Conservation (phyloP, 1,140 invertebrate species). For the Laupala kohalensis region DNA sequence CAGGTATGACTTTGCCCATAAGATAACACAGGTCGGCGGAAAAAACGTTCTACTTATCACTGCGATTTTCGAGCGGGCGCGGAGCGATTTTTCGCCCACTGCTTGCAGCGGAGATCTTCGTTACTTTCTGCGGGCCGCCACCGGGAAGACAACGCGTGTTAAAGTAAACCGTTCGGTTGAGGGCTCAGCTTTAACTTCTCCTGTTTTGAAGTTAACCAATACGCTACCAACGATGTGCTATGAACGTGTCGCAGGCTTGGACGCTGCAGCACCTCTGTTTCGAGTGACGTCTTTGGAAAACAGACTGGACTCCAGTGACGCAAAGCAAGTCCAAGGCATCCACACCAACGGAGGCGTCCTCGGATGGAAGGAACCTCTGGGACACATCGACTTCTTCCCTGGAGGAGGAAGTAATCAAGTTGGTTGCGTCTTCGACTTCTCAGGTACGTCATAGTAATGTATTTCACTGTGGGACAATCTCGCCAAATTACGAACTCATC, state of each 20-base stretch:
- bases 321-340: slow-evolving; percentile 41
- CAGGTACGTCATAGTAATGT: not conserved
- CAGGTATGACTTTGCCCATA: too few species aligned
- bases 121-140: too few species aligned
- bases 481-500: too few species aligned
- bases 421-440: slow-evolving; percentile 31
- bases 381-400: slow-evolving; percentile 38
- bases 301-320: slow-evolving; percentile 45
- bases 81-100: too few species aligned
- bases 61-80: too few species aligned
- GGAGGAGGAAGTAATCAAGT: slow-evolving; percentile 37
- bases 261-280: slow-evolving; percentile 39
- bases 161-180: not conserved
- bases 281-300: slow-evolving; percentile 28
- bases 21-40: too few species aligned
- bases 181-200: not conserved
- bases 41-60: too few species aligned
- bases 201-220: not conserved
- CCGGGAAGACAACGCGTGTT: not conserved
- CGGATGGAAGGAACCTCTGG: slow-evolving; percentile 28
- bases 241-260: slow-evolving; percentile 33
- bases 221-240: not conserved
- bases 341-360: slow-evolving; percentile 38
- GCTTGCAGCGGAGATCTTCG: too few species aligned
- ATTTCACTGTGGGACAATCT: too few species aligned